These are phyloP conservation scores for Gallirallus australis DNA, from an alignment of 2,797 vertebrate species.

Conservation along the genomic window DNA sequence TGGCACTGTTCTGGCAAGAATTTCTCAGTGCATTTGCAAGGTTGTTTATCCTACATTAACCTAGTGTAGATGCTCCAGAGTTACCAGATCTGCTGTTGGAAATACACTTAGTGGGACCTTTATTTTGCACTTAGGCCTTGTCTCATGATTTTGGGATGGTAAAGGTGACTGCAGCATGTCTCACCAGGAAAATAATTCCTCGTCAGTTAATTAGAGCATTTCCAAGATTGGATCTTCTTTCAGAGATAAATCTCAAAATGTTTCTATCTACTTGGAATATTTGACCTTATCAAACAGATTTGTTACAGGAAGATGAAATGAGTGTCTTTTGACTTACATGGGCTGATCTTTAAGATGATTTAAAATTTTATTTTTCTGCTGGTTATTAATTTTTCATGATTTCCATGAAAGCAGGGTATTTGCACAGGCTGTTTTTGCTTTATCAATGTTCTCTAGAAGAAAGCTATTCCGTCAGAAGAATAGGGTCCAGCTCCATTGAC, in stretches of 20 bases:
- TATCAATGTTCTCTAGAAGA: neutral
- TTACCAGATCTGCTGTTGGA: neutral
- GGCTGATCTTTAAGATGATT: neutral
- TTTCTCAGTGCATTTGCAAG: neutral
- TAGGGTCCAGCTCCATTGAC: neutral
- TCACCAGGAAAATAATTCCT: neutral
- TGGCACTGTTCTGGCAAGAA: neutral
- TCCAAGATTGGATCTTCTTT: neutral
- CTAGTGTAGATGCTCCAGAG: rapidly evolving
- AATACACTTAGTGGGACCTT: neutral
- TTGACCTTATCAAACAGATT: neutral
- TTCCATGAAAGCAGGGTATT: neutral
- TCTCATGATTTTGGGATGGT: neutral
- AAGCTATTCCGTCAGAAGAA: neutral
- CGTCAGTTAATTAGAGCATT: neutral
- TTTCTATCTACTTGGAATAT: neutral
- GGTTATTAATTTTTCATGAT: neutral
- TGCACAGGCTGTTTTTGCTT: neutral
- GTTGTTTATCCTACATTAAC: neutral
- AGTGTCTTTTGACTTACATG: neutral
- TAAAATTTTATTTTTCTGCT: neutral
- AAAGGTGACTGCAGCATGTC: neutral
- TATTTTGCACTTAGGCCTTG: neutral
- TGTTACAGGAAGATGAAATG: neutral
- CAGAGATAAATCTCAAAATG: neutral